Evolutionary conservation across 2,888 invertebrate genomes (phyloP), one percentile per base, ranked within the genome.

Genomic region (Leptogaster cylindrica): DNA sequence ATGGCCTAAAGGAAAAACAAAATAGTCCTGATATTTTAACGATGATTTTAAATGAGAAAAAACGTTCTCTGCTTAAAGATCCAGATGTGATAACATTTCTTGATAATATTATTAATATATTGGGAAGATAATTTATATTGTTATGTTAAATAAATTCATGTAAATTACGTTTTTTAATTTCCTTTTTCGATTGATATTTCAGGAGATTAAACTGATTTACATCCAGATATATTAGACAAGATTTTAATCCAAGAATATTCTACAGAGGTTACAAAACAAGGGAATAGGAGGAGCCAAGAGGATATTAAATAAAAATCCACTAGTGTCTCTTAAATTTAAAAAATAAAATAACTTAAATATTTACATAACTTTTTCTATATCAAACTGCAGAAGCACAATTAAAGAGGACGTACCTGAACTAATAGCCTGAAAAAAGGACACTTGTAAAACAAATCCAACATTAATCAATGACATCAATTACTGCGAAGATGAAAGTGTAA

Each of bases 401-500:
- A 81, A 71, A 72, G 81, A 80, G 3, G 81, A 81, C 2, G 81
- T 80, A 7, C 79, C 81, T 14, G 81, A 79, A 65, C 80, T 78
- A 5, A 81, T 77, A 39, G 77, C 77, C 81, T 81, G 66, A 1
- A 73, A 75, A 44, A 18, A 67, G n/a, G n/a, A 50, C 7, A 6
- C 31, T n/a, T n/a, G n/a, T n/a, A 14, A 25, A 14, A 16, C 10
- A 14, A n/a, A n/a, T n/a, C n/a, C n/a, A n/a, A n/a, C n/a, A n/a
- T n/a, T n/a, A n/a, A n/a, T n/a, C n/a, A n/a, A n/a, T n/a, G n/a
- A n/a, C n/a, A n/a, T n/a, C 10, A 55, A 41, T 52, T 46, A 81
- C 81, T 71, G 81, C 80, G 73, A 81, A 81, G 69, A 81, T 81
- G 50, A 81, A 81, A 0, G 81, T 81, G 16, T 81, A 81, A 70